Evolutionary conservation across 2,888 invertebrate genomes (phyloP), one percentile per base, ranked within the genome.

Genomic region (Morinoia aosen): DNA sequence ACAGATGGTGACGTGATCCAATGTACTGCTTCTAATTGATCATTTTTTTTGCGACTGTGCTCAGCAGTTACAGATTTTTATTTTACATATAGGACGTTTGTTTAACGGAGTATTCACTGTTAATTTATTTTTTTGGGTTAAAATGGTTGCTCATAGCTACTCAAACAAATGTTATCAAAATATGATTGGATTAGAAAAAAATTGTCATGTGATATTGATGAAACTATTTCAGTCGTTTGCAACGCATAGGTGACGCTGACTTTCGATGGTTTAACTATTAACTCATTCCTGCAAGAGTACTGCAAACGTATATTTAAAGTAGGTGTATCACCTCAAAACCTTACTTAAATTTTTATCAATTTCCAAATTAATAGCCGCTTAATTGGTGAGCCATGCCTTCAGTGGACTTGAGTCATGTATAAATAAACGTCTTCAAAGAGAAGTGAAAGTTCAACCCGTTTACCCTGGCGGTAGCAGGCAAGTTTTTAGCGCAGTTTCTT

Each of bases 401-500:
- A 16, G 2, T 33, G 25, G 25, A 7, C 33, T 16, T 33, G 25
- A 76, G 25, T 76, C 76, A 76, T 76, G 76, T 8, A 76, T 33
- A 3, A 76, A 76, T 76, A 40, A 48, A 90, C 40, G 19, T 19
- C 90, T 48, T 39, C 16, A 90, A 90, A 40, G 19, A 10, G 19
- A 2, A 57, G 93, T 93, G 93, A 93, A 93, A 93, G 93, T 93
- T n/a, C 10, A 12, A 33, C 57, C n/a, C 57, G 58, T 10, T 4
- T 16, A 57, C 93, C 93, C 93, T 56, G 93, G 93, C 93, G 11
- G 57, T 48, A 25, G 57, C 57, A 93, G 19, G 57, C 93, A 25
- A 93, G 57, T 93, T 93, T 93, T 93, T 93, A 57, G 12, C 14
- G 16, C 93, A 57, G 76, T 76, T 90, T 48, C 90, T 90, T 90